These are phyloP conservation scores for Nanorana parkeri DNA, from an alignment of 2,113 vertebrate species.

Conservation along the genomic window DNA sequence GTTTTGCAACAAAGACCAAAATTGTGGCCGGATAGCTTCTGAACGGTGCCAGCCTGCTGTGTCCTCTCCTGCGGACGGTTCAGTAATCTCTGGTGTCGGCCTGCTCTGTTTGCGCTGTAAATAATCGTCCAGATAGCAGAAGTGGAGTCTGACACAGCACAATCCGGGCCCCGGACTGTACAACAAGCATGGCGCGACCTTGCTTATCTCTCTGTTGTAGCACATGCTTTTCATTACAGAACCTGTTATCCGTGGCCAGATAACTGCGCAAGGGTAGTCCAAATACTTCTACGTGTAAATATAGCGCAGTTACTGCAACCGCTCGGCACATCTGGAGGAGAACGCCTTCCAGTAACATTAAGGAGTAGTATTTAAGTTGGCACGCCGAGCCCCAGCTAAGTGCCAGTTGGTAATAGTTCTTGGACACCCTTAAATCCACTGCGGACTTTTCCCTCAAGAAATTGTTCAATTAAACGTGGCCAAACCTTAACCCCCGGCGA, in stretches of 20 bases:
- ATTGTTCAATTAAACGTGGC: constrained; percentile 88
- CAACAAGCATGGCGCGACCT: constrained; percentile 3
- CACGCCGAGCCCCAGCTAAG: constrained; percentile 71
- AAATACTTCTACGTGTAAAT: constrained; percentile 75
- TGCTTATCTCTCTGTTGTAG: constrained; percentile 10
- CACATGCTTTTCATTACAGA: constrained; percentile 62
- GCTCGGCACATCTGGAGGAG: constrained; percentile 78
- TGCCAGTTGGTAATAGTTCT: constrained; percentile 91
- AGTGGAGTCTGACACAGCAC: constrained; percentile 13
- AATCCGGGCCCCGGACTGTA: neutral
- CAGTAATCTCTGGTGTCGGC: neutral
- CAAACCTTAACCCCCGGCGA: constrained; percentile 70
- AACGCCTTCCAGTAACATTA: constrained; percentile 81
- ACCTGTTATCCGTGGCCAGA: constrained; percentile 68
- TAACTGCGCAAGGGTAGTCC: constrained; percentile 67
- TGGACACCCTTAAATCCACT: constrained; percentile 76
- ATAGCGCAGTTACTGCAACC: constrained; percentile 75
- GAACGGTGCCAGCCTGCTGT: no score
- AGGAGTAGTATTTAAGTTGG: constrained; percentile 85
- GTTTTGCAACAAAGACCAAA: no score
- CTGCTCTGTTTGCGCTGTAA: neutral
- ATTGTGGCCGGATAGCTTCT: no score
- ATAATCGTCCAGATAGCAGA: constrained; percentile 18
- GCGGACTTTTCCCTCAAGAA: constrained; percentile 80
- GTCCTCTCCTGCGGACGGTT: no score